phyloP scores from a whole-genome alignment of 2,113 vertebrate genomes.

The Clarias gariepinus region DNA sequence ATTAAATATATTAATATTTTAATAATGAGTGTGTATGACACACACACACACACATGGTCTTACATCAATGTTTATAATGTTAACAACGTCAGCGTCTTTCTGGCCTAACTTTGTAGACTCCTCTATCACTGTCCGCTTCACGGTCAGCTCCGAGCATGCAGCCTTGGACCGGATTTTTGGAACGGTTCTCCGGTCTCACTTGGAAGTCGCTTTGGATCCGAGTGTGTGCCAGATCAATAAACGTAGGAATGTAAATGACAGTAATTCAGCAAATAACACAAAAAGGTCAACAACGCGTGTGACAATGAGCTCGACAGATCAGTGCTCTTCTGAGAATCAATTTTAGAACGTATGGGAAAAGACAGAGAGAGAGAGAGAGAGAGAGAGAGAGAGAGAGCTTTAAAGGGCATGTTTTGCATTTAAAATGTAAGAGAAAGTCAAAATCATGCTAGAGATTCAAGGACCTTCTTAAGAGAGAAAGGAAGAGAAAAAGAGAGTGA shows the following conservation, averaged over 20 bases:
- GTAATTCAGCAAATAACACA: background rate
- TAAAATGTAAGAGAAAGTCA: background rate
- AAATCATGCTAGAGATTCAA: too few relatives aligned
- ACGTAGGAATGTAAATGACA: background rate
- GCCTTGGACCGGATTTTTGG: background rate
- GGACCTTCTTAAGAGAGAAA: background rate
- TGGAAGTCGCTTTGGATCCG: background rate
- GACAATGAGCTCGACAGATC: background rate
- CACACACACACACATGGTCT: background rate
- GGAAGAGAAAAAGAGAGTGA: background rate
- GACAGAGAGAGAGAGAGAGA: background rate
- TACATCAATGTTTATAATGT: background rate
- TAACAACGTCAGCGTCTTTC: background rate
- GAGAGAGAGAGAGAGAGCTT: background rate
- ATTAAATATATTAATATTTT: too few relatives aligned
- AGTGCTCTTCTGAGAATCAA: background rate
- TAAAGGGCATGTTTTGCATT: background rate
- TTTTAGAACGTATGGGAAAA: background rate
- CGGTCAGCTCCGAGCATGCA: background rate
- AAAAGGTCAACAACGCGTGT: background rate
- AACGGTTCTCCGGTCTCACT: background rate
- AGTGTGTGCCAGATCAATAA: background rate
- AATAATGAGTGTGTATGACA: background rate
- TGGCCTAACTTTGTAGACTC: background rate
- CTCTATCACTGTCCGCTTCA: background rate